Evolutionary conservation across 2,113 vertebrate species (phyloP).

Genomic region (Struthidea cinerea): DNA sequence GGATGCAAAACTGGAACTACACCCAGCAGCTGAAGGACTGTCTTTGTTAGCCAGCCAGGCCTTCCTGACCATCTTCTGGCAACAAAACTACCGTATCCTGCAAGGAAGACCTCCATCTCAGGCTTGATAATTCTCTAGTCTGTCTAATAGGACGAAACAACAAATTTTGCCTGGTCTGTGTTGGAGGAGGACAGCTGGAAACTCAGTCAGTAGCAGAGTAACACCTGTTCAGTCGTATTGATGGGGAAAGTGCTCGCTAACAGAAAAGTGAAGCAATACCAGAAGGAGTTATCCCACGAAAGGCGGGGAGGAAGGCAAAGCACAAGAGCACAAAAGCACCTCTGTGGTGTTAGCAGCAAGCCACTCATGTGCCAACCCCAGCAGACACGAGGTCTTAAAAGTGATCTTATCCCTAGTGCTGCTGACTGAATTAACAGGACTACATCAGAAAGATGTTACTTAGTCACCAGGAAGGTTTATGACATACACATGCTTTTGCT

Average conservation of each 20-base stretch:
- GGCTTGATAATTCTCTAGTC: conserved; percentile 76
- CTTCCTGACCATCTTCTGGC: conserved; percentile 97
- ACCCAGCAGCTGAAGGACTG: conserved; percentile 98
- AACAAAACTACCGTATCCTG: conserved; percentile 86
- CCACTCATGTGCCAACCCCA: conserved; percentile 27
- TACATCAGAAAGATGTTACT: not conserved
- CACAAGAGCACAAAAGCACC: conserved; percentile 66
- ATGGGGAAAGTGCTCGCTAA: conserved; percentile 69
- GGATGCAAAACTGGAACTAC: conserved; percentile 96
- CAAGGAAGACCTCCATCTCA: conserved; percentile 94
- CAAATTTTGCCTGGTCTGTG: conserved; percentile 77
- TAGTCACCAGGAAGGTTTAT: not conserved
- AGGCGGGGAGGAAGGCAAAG: not conserved
- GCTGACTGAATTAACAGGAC: conserved; percentile 25
- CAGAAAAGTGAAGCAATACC: conserved; percentile 69
- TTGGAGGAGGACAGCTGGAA: conserved; percentile 80
- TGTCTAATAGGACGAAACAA: conserved; percentile 80
- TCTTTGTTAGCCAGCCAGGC: conserved; percentile 98
- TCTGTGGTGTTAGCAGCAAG: conserved; percentile 52
- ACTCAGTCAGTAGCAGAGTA: conserved; percentile 76
- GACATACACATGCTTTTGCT: not conserved
- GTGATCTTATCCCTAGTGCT: conserved; percentile 30
- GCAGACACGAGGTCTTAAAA: conserved; percentile 30
- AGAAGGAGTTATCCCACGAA: conserved; percentile 56
- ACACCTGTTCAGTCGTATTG: conserved; percentile 83